These are phyloP conservation scores for Andrena minutula DNA, from an alignment of 2,888 invertebrate species.

Conservation along the genomic window DNA sequence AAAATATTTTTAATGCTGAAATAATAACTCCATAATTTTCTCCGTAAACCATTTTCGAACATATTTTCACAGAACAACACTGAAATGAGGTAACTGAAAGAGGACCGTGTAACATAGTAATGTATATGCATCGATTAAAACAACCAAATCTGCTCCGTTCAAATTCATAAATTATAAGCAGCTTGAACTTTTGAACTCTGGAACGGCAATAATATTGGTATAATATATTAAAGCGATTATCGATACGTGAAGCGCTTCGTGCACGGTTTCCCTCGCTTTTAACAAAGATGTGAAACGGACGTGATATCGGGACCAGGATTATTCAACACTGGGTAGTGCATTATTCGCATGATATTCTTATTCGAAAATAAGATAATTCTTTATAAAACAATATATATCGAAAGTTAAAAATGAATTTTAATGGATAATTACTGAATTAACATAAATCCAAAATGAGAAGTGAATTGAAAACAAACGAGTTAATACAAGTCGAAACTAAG, in stretches of 20 bases:
- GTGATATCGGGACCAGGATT: not conserved
- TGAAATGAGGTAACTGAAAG: not conserved
- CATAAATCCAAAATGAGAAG: too few species aligned
- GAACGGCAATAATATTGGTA: not conserved
- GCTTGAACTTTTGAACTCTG: slow-evolving; percentile 12
- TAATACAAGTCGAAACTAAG: too few species aligned
- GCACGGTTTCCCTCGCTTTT: not conserved
- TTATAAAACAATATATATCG: too few species aligned
- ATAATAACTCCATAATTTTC: not conserved
- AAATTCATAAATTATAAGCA: slow-evolving; percentile 4
- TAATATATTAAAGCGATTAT: slow-evolving; percentile 1
- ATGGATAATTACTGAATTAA: too few species aligned
- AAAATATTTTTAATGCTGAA: too few species aligned
- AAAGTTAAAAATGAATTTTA: too few species aligned
- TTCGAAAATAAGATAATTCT: too few species aligned
- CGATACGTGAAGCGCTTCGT: slow-evolving; percentile 5
- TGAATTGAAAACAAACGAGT: too few species aligned
- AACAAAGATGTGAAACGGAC: slow-evolving; percentile 1
- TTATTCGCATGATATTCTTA: too few species aligned
- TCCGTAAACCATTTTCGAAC: not conserved
- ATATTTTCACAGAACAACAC: too few species aligned
- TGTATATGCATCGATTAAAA: not conserved
- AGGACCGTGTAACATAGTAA: not conserved
- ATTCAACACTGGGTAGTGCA: not conserved
- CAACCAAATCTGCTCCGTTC: not conserved